Percentiles rank a stretch among this genome's conserved stretches.
phyloP scores from a whole-genome alignment of 1,140 invertebrate species.

The Brachionus sp. region DNA sequence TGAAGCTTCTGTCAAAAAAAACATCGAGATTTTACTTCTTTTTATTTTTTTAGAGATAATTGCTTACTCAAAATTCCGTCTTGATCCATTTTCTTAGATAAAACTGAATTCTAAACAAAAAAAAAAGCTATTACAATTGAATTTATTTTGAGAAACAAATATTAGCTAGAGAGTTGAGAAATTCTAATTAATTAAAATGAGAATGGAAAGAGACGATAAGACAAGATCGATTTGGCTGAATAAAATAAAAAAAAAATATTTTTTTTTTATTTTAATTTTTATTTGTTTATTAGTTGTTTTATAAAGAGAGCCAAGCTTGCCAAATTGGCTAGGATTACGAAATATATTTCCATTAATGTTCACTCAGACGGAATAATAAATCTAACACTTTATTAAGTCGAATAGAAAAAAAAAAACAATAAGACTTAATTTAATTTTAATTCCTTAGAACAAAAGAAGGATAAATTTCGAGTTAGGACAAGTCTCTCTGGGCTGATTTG shows the following conservation, averaged over 20 bases:
- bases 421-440: constrained; percentile 8
- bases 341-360: background rate
- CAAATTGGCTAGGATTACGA: background rate
- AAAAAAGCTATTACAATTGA: constrained; percentile 1
- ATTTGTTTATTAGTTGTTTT: background rate
- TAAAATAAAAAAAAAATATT: background rate
- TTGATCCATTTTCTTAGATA: constrained; percentile 12
- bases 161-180: background rate
- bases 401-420: constrained; percentile 7
- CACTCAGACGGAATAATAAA: constrained; percentile 42
- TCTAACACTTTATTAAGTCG: constrained; percentile 36
- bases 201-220: background rate
- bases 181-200: background rate
- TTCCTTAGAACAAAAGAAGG: constrained; percentile 9
- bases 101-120: constrained; percentile 22
- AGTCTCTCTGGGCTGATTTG: constrained; percentile 10
- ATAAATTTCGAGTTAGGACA: background rate
- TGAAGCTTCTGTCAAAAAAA: background rate
- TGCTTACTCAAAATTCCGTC: constrained; percentile 33
- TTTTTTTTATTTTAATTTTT: background rate
- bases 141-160: constrained; percentile 15
- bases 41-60: background rate
- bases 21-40: background rate
- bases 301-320: background rate
- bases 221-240: background rate